phyloP scores from a whole-genome alignment of 2,888 invertebrate genomes.

The Cepaea hortensis region DNA sequence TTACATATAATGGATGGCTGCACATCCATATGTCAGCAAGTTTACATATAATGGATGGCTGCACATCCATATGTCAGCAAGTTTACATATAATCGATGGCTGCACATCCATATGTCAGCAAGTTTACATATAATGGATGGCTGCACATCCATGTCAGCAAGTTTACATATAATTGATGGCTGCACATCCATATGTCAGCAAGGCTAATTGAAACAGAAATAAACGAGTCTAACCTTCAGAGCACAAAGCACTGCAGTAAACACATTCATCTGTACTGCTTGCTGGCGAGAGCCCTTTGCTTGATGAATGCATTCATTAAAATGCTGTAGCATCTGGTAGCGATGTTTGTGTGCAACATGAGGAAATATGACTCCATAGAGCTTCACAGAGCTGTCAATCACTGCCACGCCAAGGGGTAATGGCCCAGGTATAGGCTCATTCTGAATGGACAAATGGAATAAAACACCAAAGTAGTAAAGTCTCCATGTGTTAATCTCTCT shows the following conservation, averaged over 20 bases:
- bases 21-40: too few relatives aligned
- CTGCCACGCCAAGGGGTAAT: constrained; percentile 94
- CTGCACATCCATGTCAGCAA: too few relatives aligned
- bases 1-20: too few relatives aligned
- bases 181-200: not conserved
- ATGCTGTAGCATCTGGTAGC: constrained; percentile 97
- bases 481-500: too few relatives aligned
- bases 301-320: constrained; percentile 94
- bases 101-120: too few relatives aligned
- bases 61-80: too few relatives aligned
- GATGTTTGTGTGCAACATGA: constrained; percentile 92
- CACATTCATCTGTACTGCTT: constrained; percentile 95
- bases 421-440: constrained; percentile 75
- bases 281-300: constrained; percentile 93
- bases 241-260: constrained; percentile 94
- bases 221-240: constrained; percentile 79
- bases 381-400: constrained; percentile 94
- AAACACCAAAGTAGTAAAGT: too few relatives aligned
- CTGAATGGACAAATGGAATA: constrained; percentile 53
- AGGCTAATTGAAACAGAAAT: not conserved
- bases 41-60: too few relatives aligned
- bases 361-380: constrained; percentile 96
- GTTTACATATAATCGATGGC: too few relatives aligned
- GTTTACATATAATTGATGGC: too few relatives aligned
- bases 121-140: too few relatives aligned